These are phyloP conservation scores for Myoxocephalus aenaeus DNA, from an alignment of 2,797 vertebrate genomes.

Conservation along the genomic window DNA sequence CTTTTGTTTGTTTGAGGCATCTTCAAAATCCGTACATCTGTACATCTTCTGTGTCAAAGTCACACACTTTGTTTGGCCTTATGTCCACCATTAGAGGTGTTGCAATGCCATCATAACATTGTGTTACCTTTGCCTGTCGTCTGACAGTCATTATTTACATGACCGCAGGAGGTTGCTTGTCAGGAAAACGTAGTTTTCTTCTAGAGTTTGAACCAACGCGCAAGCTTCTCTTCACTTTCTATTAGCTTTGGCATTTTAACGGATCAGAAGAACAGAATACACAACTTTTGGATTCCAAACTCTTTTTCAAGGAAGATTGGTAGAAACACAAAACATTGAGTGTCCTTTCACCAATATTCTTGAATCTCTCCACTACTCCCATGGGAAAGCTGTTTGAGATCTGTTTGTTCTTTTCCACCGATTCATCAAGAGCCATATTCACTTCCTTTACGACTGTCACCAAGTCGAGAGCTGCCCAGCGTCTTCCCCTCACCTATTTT, in stretches of 20 bases:
- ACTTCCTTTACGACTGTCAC: conserved; percentile 38
- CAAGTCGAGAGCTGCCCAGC: conserved; percentile 38
- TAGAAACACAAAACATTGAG: conserved; percentile 3
- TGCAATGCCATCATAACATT: background rate
- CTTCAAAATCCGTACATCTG: background rate
- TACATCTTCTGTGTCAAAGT: background rate
- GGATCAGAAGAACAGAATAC: conserved; percentile 9
- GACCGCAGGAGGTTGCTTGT: background rate
- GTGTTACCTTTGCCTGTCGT: background rate
- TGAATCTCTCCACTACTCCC: background rate
- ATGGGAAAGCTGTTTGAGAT: conserved; percentile 5
- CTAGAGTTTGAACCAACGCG: background rate
- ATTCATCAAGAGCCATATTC: conserved; percentile 20
- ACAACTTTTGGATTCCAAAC: background rate
- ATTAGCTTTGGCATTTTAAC: background rate
- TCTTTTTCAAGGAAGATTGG: background rate
- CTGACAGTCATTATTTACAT: background rate
- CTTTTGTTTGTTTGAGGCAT: background rate
- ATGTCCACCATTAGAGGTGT: background rate
- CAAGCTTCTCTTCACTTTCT: background rate
- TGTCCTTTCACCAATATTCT: background rate
- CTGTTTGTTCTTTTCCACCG: conserved; percentile 6
- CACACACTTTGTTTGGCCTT: background rate
- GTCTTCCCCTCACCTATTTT: conserved; percentile 54
- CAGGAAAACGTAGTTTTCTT: background rate